Evolutionary conservation across 2,888 invertebrate species (phyloP), one percentile per base, ranked within the genome.

Genomic region (Heliconius erato): DNA sequence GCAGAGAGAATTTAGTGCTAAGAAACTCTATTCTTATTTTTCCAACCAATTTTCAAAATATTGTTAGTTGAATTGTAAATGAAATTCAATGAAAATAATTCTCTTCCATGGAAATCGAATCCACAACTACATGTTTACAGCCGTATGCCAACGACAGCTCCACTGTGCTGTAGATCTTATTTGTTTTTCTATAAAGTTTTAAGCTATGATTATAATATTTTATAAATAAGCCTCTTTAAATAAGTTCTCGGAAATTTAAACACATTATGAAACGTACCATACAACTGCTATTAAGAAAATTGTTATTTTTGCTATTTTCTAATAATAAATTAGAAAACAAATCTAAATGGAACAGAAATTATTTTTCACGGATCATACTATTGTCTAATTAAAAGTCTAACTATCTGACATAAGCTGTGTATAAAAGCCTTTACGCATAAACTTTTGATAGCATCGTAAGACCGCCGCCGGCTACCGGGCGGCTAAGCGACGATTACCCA

Each of bases 391-490:
- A 28, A 67, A 28, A 67, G 16, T 2, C 67, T 0, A 32, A 7
- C 28, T 28, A 28, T 16, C 65, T 65, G 26, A 26, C 65, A 65
- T 5, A 26, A 26, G 0, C 71, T 26, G 28, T 72, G 44, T 72
- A 49, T 9, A 49, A 44, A 26, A 49, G 16, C 16, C 72, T 72
- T 72, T 95, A 95, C 95, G 94, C 95, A 94, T 95, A 96, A 95
- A 95, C 95, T 94, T 94, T 91, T 91, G 95, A 96, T 96, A 95
- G 95, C 92, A 95, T 96, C 95, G 94, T 89, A 88, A 91, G 89
- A 88, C 90, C 93, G 95, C 95, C 95, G 93, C 89, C 94, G 95
- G 95, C 95, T 95, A 95, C 95, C 93, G 95, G 94, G 95, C 95
- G 92, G 89, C 94, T 94, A 94, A 95, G 95, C 95, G 95, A 94